Evolutionary conservation across 1,140 invertebrate species (phyloP).

Genomic region (Mizuhopecten yessoensis): DNA sequence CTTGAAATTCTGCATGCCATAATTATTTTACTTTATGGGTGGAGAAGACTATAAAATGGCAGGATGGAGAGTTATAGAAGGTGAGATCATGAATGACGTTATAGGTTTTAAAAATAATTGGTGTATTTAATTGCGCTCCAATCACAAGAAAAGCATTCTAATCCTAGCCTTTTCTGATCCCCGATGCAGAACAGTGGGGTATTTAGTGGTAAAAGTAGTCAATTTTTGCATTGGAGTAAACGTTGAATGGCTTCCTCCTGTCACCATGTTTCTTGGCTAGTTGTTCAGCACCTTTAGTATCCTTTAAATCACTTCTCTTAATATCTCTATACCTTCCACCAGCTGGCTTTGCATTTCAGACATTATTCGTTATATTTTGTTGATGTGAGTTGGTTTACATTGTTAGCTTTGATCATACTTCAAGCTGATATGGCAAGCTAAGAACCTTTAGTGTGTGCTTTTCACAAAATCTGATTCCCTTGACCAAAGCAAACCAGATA

Average conservation of each 20-base stretch:
- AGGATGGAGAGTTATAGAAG: not conserved
- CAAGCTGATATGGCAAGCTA: too few relatives aligned
- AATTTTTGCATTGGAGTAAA: not conserved
- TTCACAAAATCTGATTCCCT: too few relatives aligned
- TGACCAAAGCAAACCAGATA: too few relatives aligned
- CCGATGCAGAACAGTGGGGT: not conserved
- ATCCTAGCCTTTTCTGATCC: not conserved
- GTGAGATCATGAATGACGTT: not conserved
- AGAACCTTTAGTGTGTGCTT: too few relatives aligned
- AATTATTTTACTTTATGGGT: slow-evolving; percentile 16
- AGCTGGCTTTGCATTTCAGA: too few relatives aligned
- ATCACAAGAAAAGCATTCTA: not conserved
- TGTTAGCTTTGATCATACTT: too few relatives aligned
- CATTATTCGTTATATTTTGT: too few relatives aligned
- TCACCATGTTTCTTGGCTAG: not conserved
- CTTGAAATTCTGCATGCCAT: slow-evolving; percentile 33
- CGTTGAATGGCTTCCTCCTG: not conserved
- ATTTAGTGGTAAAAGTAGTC: not conserved
- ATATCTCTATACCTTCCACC: too few relatives aligned
- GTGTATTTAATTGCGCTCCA: not conserved
- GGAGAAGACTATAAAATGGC: slow-evolving; percentile 2
- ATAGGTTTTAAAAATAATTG: not conserved
- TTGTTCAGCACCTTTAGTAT: too few relatives aligned
- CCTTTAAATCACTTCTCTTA: too few relatives aligned
- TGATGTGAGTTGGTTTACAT: too few relatives aligned